These are phyloP conservation scores for Drosophila birchii DNA, from an alignment of 2,888 invertebrate species.

Conservation along the genomic window DNA sequence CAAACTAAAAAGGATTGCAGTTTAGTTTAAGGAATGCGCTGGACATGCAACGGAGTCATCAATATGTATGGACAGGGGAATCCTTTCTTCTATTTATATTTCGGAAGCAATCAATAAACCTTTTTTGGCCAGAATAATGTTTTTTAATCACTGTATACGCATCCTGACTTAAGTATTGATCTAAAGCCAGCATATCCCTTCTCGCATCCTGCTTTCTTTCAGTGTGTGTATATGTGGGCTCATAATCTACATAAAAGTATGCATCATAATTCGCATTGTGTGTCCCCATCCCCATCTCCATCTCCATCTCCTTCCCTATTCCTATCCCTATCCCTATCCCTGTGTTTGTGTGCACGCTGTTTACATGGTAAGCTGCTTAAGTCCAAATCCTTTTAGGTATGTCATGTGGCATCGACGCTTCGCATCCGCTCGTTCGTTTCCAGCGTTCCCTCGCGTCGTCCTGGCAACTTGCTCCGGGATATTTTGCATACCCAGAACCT, in stretches of 20 bases:
- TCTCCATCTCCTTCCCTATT: not conserved
- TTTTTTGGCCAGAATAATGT: too few relatives aligned
- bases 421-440: slow-evolving; percentile 5
- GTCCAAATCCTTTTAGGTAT: slow-evolving; percentile 74
- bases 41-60: not conserved
- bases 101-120: not conserved
- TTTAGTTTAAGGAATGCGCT: not conserved
- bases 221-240: slow-evolving; percentile 29
- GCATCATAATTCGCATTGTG: slow-evolving; percentile 54
- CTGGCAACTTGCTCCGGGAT: slow-evolving; percentile 58
- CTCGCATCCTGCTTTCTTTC: slow-evolving; percentile 13
- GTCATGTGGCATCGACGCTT: slow-evolving; percentile 63
- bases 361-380: slow-evolving; percentile 74
- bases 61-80: not conserved
- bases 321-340: not conserved
- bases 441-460: slow-evolving; percentile 12
- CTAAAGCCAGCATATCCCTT: slow-evolving; percentile 7
- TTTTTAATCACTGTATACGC: not conserved
- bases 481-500: slow-evolving; percentile 58
- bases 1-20: not conserved
- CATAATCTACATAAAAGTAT: slow-evolving; percentile 74
- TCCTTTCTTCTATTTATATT: not conserved
- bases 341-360: slow-evolving; percentile 48
- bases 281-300: too few relatives aligned
- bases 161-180: slow-evolving; percentile 23